Evolutionary conservation across 2,797 vertebrate species (phyloP), one percentile per base, ranked within the genome.

Genomic region (Anas bahamensis): DNA sequence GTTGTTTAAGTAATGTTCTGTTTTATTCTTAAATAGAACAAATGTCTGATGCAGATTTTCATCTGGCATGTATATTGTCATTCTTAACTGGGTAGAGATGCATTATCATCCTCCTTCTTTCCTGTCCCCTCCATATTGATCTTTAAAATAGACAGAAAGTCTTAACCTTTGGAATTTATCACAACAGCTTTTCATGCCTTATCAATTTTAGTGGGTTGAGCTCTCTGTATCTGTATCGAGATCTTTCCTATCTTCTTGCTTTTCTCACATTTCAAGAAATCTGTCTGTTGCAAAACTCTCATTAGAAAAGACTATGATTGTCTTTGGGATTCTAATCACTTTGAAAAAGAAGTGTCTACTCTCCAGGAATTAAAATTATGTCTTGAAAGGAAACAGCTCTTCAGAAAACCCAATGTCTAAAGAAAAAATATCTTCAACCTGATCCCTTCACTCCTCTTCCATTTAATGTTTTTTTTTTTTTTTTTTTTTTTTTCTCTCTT

Each of bases 151-250:
- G 95, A 92, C 78, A 89, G 66, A 93, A 96, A 94, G 17, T 85
- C 86, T 95, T 95, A 97, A 95, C 87, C 81, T 87, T 95, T 96
- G 77, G 73, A 91, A 79, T 95, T 96, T 90, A 97, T 95, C 83
- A 85, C 86, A 89, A 64, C 72, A 53, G 44, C 41, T 95, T 96
- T 95, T 93, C 95, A 86, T 93, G 56, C 77, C 89, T 95, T 97
- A 96, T 94, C 95, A 96, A 2, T 94, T 96, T 78, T 83, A 91
- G 73, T 90, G 77, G 78, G 70, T 86, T 97, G 95, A 95, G 81
- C 64, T 93, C 52, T 81, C 35, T 71, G 79, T 96, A 93, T 95
- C 95, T 88, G 80, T 64, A 90, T 46, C 88, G 76, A 95, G 73
- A 96, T 96, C 90, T 97, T 83, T 72, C 50, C 74, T 96, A 86